These are phyloP conservation scores for Apamea monoglypha DNA, from an alignment of 2,888 invertebrate genomes.

Conservation along the genomic window DNA sequence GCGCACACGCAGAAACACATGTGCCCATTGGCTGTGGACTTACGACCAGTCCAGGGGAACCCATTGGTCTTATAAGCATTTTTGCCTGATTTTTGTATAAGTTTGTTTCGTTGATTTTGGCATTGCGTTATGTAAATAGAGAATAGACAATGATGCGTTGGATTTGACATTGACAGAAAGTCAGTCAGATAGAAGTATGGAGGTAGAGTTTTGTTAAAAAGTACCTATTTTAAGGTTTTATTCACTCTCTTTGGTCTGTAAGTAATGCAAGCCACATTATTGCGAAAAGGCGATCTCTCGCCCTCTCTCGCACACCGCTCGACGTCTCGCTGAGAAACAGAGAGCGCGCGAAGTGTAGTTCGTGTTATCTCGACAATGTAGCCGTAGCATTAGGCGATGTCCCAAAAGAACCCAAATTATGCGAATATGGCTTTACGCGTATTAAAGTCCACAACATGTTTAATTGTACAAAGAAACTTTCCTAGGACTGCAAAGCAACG, in stretches of 20 bases:
- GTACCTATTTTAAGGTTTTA: not conserved
- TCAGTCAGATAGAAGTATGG: not conserved
- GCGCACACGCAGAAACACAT: constrained; percentile 81
- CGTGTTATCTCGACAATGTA: no score
- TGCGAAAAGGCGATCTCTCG: no score
- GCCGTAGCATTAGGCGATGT: no score
- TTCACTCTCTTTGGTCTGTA: not conserved
- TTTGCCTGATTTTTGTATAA: constrained; percentile 43
- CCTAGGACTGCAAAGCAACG: no score
- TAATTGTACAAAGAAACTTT: no score
- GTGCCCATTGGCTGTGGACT: constrained; percentile 61
- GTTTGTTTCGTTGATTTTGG: constrained; percentile 15
- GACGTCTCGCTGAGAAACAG: no score
- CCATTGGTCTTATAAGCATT: constrained; percentile 40
- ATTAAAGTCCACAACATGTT: no score
- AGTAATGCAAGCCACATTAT: not conserved
- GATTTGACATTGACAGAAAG: constrained; percentile 24
- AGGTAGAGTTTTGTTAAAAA: not conserved
- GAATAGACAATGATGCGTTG: not conserved
- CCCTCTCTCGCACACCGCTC: no score
- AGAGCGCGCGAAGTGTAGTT: no score
- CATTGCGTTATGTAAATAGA: constrained; percentile 21
- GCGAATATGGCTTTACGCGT: no score
- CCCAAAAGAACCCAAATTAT: no score
- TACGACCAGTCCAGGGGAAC: not conserved